Conservation (phyloP, 1,140 invertebrate species). For the Daktulosphaira vitifoliae region DNA sequence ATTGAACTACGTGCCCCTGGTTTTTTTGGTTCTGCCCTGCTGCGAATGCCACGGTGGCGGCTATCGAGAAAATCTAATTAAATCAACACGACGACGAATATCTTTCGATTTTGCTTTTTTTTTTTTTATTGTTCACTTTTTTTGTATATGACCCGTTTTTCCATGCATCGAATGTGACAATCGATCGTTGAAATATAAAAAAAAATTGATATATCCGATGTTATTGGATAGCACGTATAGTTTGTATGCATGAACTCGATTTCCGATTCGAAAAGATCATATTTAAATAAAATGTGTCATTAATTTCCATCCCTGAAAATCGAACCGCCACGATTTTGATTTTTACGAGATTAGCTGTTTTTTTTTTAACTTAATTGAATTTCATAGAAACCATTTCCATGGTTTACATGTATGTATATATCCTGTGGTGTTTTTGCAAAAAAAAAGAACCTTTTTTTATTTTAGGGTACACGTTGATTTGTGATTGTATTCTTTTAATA, state of each 20-base stretch:
- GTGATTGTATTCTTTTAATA: no score
- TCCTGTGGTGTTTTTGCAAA: no score
- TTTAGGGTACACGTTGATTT: no score
- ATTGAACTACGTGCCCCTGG: conserved; percentile 16
- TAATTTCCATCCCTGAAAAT: no score
- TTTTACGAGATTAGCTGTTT: no score
- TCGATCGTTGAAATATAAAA: not conserved
- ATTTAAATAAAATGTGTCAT: no score
- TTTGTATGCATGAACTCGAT: conserved; percentile 13
- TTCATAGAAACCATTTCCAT: no score
- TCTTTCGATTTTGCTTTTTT: not conserved
- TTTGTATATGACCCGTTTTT: conserved; percentile 2
- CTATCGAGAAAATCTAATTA: conserved; percentile 16
- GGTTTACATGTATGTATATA: no score
- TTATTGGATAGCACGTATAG: not conserved
- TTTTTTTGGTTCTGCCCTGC: not conserved
- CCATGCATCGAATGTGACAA: not conserved
- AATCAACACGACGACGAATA: conserved; percentile 12
- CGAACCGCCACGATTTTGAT: no score
- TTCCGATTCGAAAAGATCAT: conserved; percentile 4
- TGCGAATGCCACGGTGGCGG: not conserved
- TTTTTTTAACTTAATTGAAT: no score
- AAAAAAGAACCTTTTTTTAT: no score
- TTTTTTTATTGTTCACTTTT: not conserved
- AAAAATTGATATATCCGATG: not conserved